A percentile compares a stretch with the other conserved stretches of the same genome.
Evolutionary conservation across 2,113 vertebrate genomes (phyloP).

Genomic region (Tragelaphus buxtoni): DNA sequence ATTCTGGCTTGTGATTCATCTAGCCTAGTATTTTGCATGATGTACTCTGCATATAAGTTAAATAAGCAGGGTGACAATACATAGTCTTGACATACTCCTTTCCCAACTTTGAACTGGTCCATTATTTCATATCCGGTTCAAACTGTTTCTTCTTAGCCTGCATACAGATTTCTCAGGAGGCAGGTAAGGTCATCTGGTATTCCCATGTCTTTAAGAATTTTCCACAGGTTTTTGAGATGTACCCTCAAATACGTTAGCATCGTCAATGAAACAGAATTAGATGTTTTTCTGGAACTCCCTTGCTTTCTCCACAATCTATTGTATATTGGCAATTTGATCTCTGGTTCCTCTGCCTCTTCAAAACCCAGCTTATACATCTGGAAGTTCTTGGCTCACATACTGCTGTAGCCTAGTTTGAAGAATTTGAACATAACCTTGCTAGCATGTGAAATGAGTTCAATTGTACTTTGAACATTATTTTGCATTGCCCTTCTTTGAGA

Average conservation of each 20-base stretch:
- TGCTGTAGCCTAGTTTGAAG: neutral
- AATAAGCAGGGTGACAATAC: neutral
- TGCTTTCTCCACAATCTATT: neutral
- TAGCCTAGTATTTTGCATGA: neutral
- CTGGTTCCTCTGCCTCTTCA: neutral
- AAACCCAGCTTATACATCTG: neutral
- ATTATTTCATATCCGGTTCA: neutral
- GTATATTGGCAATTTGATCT: neutral
- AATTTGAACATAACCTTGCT: neutral
- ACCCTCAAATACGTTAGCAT: neutral
- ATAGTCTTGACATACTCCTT: neutral
- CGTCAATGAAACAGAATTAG: neutral
- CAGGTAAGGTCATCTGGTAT: neutral
- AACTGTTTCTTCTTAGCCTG: neutral
- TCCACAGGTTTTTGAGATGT: neutral
- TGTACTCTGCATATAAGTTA: neutral
- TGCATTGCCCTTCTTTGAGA: neutral
- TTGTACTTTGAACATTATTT: neutral
- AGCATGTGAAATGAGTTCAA: neutral
- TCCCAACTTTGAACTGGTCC: neutral
- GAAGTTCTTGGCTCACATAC: neutral
- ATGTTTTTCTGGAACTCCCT: neutral
- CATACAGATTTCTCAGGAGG: neutral
- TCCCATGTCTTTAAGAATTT: neutral
- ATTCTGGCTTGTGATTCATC: neutral